Evolutionary conservation across 2,113 vertebrate genomes (phyloP).

Genomic region (Ailuropoda melanoleuca): DNA sequence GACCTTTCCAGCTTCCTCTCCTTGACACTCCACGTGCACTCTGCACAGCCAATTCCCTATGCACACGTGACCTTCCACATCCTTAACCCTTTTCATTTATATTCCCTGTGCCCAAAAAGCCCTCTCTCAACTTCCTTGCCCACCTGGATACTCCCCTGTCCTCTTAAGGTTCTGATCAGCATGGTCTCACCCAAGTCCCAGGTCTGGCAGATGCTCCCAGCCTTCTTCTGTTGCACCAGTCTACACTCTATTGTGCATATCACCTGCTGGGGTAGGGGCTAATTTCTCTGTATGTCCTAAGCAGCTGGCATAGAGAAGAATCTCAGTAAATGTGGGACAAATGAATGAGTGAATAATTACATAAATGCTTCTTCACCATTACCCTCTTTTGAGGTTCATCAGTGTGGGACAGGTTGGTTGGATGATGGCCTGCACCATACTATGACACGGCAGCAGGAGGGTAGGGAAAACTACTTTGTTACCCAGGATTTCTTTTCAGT

Average conservation of each 20-base stretch:
- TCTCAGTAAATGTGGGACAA: not conserved
- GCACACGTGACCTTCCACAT: rapidly evolving
- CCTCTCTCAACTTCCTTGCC: not conserved
- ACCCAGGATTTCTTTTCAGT: not conserved
- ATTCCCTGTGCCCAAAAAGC: not conserved
- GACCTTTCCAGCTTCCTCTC: not conserved
- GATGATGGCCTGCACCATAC: not conserved
- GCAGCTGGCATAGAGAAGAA: not conserved
- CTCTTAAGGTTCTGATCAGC: not conserved
- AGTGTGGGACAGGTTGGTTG: not conserved
- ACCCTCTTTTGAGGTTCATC: not conserved
- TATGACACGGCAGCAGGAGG: not conserved
- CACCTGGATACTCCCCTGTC: not conserved
- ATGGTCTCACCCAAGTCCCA: rapidly evolving
- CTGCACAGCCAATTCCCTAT: not conserved
- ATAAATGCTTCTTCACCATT: not conserved
- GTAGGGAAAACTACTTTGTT: not conserved
- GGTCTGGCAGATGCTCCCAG: not conserved
- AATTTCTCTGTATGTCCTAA: not conserved
- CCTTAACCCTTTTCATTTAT: not conserved
- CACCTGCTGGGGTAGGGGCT: not conserved
- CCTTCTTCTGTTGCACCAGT: not conserved
- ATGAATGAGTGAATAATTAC: not conserved
- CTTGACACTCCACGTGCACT: not conserved
- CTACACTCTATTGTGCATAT: too few species aligned